Evolutionary conservation across 2,888 invertebrate genomes (phyloP).

Genomic region (Thecophora atra): DNA sequence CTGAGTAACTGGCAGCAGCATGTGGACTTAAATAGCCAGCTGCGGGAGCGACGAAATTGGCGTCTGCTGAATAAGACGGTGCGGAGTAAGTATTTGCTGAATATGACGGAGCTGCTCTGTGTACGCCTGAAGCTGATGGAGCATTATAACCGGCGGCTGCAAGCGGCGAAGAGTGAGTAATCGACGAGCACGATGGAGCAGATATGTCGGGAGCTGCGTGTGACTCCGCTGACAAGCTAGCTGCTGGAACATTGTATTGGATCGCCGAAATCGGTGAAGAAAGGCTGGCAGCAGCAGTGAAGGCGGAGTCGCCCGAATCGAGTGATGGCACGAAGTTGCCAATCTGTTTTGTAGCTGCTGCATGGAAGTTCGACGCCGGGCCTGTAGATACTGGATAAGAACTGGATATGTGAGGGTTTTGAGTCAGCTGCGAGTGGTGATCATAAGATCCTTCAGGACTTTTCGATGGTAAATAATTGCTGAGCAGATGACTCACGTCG

Average conservation of each 20-base stretch:
- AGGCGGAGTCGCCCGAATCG: not conserved
- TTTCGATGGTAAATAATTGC: constrained; percentile 52
- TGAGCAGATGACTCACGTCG: constrained; percentile 59
- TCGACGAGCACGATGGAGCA: constrained; percentile 17
- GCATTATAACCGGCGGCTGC: constrained; percentile 39
- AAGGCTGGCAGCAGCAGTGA: constrained; percentile 10
- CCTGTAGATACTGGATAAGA: not conserved
- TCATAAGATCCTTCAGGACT: constrained; percentile 26
- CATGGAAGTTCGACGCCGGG: not conserved
- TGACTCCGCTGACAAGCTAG: not conserved
- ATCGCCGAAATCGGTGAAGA: constrained; percentile 37
- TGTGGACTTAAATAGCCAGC: constrained; percentile 40
- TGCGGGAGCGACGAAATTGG: constrained; percentile 39
- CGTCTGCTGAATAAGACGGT: constrained; percentile 36
- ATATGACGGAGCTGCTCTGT: constrained; percentile 36
- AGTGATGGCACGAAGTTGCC: not conserved
- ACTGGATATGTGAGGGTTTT: not conserved
- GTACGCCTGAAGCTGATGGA: constrained; percentile 29
- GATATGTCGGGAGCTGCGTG: constrained; percentile 20
- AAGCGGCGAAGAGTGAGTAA: constrained; percentile 32
- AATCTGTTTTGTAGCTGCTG: not conserved
- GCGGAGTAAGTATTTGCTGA: constrained; percentile 32
- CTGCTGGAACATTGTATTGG: constrained; percentile 24
- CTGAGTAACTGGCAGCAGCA: constrained; percentile 18
- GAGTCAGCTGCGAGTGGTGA: not conserved